Conservation (phyloP, 2,113 vertebrate species). For the Nestor notabilis region DNA sequence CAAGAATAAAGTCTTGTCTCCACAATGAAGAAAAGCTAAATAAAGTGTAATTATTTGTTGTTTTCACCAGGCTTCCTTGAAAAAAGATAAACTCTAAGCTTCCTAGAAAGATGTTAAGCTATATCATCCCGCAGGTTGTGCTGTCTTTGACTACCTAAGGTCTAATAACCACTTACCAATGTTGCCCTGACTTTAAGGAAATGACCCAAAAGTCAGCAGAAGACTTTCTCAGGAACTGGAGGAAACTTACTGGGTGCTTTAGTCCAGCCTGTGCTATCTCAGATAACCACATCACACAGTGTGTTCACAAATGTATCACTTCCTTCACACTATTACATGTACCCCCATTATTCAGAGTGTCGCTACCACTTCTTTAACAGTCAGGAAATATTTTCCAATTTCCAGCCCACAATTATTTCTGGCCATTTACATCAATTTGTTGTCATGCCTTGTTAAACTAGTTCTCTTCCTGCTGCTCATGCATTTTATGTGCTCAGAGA, state of each 20-base stretch:
- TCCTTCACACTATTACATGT: background rate
- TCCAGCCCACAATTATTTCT: background rate
- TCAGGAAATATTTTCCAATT: background rate
- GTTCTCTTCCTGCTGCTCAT: background rate
- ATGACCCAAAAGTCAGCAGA: background rate
- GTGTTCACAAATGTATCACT: background rate
- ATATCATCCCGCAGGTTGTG: background rate
- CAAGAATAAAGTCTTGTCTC: background rate
- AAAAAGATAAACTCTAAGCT: rapidly evolving
- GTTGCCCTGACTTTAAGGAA: background rate
- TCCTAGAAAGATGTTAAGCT: background rate
- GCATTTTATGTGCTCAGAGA: background rate
- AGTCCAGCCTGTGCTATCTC: background rate
- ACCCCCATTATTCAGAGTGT: background rate
- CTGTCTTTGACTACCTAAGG: background rate
- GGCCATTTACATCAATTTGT: background rate
- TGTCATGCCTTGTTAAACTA: background rate
- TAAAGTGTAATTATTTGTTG: background rate
- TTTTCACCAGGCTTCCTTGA: background rate
- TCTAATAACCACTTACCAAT: background rate
- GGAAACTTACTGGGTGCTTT: background rate
- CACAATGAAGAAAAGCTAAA: background rate
- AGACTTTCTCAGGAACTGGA: background rate
- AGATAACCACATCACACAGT: background rate
- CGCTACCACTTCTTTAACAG: background rate